Conservation (phyloP, 2,888 invertebrate species). For the Pimpla rufipes region DNA sequence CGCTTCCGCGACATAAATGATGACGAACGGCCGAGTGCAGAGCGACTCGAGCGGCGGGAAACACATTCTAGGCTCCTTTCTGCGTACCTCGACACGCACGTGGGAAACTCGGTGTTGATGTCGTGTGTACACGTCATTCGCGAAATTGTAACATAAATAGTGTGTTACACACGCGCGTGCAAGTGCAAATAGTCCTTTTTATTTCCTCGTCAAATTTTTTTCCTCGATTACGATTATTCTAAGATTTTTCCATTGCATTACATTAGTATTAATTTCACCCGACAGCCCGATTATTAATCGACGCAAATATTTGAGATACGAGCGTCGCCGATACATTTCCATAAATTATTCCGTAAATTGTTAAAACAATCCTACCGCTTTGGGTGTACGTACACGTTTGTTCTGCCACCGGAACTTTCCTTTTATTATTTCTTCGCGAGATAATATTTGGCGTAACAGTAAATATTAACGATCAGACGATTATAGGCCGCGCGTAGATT, state of each 20-base stretch:
- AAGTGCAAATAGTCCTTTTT: neutral
- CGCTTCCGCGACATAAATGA: neutral
- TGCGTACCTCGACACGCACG: neutral
- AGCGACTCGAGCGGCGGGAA: neutral
- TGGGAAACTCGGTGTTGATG: conserved; percentile 4
- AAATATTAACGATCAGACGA: neutral
- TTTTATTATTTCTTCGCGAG: no score
- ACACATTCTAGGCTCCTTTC: neutral
- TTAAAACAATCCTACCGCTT: neutral
- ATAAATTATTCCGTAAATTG: neutral
- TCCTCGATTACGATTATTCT: neutral
- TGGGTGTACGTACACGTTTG: no score
- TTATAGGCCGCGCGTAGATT: neutral
- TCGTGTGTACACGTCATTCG: neutral
- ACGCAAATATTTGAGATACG: conserved; percentile 5
- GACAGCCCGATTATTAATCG: neutral
- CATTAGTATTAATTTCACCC: neutral
- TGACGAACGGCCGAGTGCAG: conserved; percentile 1
- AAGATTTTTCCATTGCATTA: neutral
- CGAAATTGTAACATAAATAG: conserved; percentile 2
- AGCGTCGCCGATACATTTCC: no score
- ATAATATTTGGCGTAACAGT: no score
- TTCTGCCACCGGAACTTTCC: no score
- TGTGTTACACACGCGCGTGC: neutral
- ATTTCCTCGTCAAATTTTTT: neutral